Percentiles rank a stretch among this genome's conserved stretches.
phyloP scores from a whole-genome alignment of 1,140 invertebrate genomes.

The Ruditapes philippinarum region DNA sequence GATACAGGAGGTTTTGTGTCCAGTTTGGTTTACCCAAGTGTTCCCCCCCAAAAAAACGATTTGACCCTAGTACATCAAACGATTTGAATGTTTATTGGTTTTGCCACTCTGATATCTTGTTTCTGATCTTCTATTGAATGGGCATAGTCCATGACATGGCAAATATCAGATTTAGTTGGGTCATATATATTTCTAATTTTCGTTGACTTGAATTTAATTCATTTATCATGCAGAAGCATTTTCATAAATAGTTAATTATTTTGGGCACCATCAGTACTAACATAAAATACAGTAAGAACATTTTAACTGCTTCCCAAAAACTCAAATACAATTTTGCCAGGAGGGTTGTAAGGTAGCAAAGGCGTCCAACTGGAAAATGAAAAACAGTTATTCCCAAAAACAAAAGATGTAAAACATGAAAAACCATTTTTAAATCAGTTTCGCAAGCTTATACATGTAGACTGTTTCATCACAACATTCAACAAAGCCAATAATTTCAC shows the following conservation, averaged over 20 bases:
- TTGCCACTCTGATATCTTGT: constrained; percentile 47
- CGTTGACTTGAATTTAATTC: neutral
- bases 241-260: constrained; percentile 62
- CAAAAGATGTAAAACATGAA: constrained; percentile 64
- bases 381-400: constrained; percentile 66
- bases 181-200: neutral
- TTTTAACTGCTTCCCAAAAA: constrained; percentile 63
- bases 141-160: neutral
- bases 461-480: constrained; percentile 34
- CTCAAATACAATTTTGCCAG: constrained; percentile 42
- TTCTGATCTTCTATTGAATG: constrained; percentile 46
- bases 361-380: constrained; percentile 64
- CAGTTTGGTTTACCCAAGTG: constrained; percentile 28
- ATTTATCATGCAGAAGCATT: neutral
- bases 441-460: constrained; percentile 29
- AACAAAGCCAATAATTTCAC: constrained; percentile 56
- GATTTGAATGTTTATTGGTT: neutral
- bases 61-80: neutral
- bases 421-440: constrained; percentile 17
- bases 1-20: too few relatives aligned
- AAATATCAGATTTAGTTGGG: neutral
- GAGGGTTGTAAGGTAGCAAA: constrained; percentile 42
- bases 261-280: constrained; percentile 62
- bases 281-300: constrained; percentile 59
- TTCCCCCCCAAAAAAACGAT: constrained; percentile 26